Percentiles rank a stretch among this genome's conserved stretches.
phyloP scores from a whole-genome alignment of 2,113 vertebrate genomes.

The Hydrolagus affinis region DNA sequence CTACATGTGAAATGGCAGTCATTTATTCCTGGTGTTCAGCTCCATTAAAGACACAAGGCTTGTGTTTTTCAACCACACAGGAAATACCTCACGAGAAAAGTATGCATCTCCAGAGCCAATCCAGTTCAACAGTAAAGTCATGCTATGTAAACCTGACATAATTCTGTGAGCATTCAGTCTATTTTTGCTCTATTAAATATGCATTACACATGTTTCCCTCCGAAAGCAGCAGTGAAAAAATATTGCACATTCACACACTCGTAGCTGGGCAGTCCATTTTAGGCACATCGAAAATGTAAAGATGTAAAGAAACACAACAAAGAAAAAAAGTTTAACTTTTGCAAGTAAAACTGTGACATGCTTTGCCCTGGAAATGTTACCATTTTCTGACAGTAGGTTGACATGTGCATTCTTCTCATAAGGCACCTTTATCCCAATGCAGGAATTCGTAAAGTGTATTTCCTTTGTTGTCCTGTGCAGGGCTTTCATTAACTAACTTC shows the following conservation, averaged over 20 bases:
- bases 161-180: not conserved
- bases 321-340: too few species aligned
- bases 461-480: not conserved
- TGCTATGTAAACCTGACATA: conserved; percentile 5
- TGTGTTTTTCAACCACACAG: conserved; percentile 18
- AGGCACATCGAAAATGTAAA: too few species aligned
- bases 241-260: not conserved
- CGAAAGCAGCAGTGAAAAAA: not conserved
- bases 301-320: too few species aligned
- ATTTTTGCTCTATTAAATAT: conserved; percentile 13
- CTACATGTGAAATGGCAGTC: not conserved
- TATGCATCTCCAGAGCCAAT: conserved; percentile 26
- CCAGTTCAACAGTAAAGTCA: conserved; percentile 5
- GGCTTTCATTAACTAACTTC: not conserved
- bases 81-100: conserved; percentile 27
- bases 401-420: too few species aligned
- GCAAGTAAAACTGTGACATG: too few species aligned
- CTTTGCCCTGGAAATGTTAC: too few species aligned
- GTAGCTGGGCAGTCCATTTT: too few species aligned
- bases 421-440: too few species aligned
- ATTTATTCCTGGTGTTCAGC: conserved; percentile 9
- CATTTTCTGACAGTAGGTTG: too few species aligned
- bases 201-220: not conserved
- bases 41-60: conserved; percentile 17
- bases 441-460: not conserved